Base-by-base conservation (phyloP, 2,113 vertebrate species). In the Azemiops feae region DNA sequence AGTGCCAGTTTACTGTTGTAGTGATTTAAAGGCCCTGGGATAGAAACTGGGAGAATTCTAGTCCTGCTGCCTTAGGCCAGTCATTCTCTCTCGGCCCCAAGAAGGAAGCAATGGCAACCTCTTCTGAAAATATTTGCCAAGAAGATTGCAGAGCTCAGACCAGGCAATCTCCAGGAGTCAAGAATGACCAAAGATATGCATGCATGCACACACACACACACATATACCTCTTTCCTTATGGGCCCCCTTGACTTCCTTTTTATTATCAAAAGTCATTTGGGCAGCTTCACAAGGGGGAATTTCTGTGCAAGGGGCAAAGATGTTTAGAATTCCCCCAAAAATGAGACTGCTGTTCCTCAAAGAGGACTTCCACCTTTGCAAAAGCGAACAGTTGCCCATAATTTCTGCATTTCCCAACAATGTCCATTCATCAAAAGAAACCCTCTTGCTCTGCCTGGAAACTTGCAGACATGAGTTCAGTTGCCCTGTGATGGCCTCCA, bases 331-430 rank as follows among this genome's bases (percentile, higher is more conserved):
- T 39, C 55, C 53, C 30, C 45, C 20, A 6, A 86, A 23, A 22
- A 25, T 47, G 3, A 22, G n/a, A 43, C 86, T 88, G 58, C 86
- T 52, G 23, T 88, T 55, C 23, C 91, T 92, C 60, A 92, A n/a
- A 55, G 22, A 52, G 5, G 50, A 4, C 58, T 39, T 16, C 47
- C 34, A 8, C 55, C 87, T 11, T 89, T 89, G 74, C 14, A 39
- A 55, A 53, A 92, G 92, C 34, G 47, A 92, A 89, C 10, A 47
- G 60, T 89, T 23, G 52, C 52, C 50, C 81, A 57, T 92, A 92
- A 89, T 60, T 55, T 81, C 92, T 92, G 60, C 74, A 87, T 87
- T 89, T 39, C 87, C 52, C 74, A 54, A 74, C 88, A 3, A 5
- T n/a, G 60, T 45, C 50, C 45, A 60, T 60, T 89, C 55, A 34